These are phyloP conservation scores for Oasisia sp. DNA, from an alignment of 2,888 invertebrate species.

Conservation along the genomic window DNA sequence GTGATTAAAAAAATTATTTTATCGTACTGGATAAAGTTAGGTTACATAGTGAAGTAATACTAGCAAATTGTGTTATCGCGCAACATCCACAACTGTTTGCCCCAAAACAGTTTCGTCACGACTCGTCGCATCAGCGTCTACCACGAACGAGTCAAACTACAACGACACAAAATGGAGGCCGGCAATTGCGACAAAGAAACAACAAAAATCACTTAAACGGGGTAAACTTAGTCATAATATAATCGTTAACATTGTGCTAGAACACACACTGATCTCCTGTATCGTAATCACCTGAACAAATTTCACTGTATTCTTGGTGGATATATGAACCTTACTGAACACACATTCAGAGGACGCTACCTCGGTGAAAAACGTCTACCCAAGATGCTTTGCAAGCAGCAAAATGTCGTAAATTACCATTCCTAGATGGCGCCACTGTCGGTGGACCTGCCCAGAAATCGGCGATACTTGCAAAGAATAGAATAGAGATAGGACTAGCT, in stretches of 20 bases:
- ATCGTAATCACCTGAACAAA: background rate
- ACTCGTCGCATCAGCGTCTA: background rate
- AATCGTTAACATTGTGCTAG: background rate
- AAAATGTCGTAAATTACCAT: background rate
- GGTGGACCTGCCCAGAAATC: background rate
- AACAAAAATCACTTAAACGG: background rate
- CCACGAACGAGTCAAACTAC: background rate
- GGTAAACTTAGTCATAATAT: background rate
- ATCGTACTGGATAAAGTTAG: no score
- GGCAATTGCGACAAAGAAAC: background rate
- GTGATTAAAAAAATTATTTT: no score
- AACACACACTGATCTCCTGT: background rate
- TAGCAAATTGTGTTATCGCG: background rate
- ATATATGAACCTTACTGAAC: background rate
- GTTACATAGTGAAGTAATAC: background rate
- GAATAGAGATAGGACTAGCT: no score
- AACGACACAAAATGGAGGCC: conserved; percentile 17
- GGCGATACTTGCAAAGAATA: no score
- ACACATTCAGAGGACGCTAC: background rate
- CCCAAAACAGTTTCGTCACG: background rate
- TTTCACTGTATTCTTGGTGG: background rate
- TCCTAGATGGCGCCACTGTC: background rate
- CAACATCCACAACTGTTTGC: background rate
- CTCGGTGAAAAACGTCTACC: background rate
- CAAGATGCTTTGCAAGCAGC: background rate